Base-by-base conservation (phyloP, 2,888 invertebrate species). In the Bimastos eiseni region DNA sequence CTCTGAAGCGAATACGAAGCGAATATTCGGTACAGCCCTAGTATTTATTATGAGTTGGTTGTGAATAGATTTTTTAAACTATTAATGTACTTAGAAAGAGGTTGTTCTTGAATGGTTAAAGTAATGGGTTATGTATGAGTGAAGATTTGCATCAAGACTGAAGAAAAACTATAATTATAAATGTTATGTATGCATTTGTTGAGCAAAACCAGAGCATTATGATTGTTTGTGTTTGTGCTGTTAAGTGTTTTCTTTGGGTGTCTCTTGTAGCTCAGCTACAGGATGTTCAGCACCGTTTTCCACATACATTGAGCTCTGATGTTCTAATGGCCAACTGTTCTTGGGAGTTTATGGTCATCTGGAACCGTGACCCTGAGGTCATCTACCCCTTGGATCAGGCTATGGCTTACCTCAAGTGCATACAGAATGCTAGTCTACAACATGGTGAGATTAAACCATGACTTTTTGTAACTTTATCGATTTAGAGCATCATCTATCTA, bases 301-400 rank as follows among this genome's bases (percentile, higher is more conserved):
- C 98, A 0, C 97, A 97, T 93, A 98, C 98, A 94, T 96, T 98
- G 90, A 96, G 97, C 91, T 96, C 97, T 0, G 97, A 97, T 93
- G 96, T 97, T 83, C 95, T 98, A 84, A 96, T 98, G 89, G 96
- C 97, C 30, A 98, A 98, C 94, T 97, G 98, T 96, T 97, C 97
- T 92, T 98, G 98, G 98, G 98, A 98, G 95, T 98, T 97, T 94
- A 97, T 97, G 90, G 96, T 97, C 92, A 96, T 96, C 90, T 98
- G 98, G 98, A 97, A 97, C 94, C 90, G 88, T 41, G 90, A 90
- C 37, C 89, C 89, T 24, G 91, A 94, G 94, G 92, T 93, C 88
- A 95, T 97, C 13, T 95, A 96, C 30, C 96, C 96, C 93, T 96
- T 98, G 55, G 96, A 96, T 92, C 96, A 97, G n/a, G 97, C 97